phyloP scores from a whole-genome alignment of 2,888 invertebrate genomes.

The Strigamia transsilvanica region DNA sequence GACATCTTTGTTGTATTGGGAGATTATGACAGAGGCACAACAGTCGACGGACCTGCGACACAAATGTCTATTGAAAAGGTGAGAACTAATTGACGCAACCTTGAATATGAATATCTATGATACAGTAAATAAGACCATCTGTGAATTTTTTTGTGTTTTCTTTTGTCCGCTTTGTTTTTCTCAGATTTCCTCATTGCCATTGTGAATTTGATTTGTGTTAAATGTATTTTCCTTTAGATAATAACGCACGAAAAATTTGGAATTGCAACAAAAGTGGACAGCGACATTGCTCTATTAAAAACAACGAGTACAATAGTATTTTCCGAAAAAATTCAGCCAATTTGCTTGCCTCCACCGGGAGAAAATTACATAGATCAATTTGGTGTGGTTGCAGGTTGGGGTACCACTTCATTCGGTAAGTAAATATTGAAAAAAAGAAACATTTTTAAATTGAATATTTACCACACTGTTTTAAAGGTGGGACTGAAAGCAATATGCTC shows the following conservation, averaged over 20 bases:
- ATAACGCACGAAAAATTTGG: constrained; percentile 42
- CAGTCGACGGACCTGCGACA: not conserved
- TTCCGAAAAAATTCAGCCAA: constrained; percentile 76
- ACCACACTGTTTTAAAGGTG: not conserved
- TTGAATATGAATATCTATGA: constrained; percentile 22
- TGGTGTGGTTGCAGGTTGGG: constrained; percentile 82
- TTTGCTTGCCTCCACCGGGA: constrained; percentile 75
- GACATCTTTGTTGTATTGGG: not conserved
- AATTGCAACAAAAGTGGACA: constrained; percentile 1
- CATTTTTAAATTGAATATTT: constrained; percentile 6
- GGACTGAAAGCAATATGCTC: constrained; percentile 76
- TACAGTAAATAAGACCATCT: constrained; percentile 1
- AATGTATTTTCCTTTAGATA: constrained; percentile 3
- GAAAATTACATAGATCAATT: constrained; percentile 67
- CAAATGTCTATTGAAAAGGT: not conserved
- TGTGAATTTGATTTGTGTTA: not conserved
- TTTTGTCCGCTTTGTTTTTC: not conserved
- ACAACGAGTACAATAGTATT: not conserved
- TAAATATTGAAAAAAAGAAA: not conserved
- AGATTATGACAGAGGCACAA: constrained; percentile 3
- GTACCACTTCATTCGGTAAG: constrained; percentile 69
- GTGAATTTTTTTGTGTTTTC: not conserved
- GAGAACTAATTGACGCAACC: not conserved
- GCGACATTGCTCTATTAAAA: constrained; percentile 41
- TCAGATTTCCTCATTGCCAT: not conserved